A percentile compares a stretch with the other conserved stretches of the same genome.
These are phyloP conservation scores for Hipposideros larvatus DNA, from an alignment of 2,797 vertebrate species.

Conservation along the genomic window DNA sequence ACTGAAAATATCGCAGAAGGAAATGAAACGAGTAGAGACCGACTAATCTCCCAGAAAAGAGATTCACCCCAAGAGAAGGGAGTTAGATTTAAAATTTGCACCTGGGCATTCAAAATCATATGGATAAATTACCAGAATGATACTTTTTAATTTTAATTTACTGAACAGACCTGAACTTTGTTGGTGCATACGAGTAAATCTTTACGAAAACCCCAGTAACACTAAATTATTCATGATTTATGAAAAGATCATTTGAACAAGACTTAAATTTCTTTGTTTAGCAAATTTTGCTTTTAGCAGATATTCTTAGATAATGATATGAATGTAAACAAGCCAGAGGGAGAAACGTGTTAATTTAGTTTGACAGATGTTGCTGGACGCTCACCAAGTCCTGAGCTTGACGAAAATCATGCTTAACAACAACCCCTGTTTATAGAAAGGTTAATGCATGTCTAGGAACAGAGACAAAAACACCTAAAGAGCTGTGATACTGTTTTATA, in stretches of 20 bases:
- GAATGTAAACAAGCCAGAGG: not conserved
- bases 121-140: not conserved
- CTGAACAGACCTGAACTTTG: not conserved
- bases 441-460: not conserved
- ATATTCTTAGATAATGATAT: not conserved
- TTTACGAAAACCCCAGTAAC: not conserved
- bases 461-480: not conserved
- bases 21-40: not conserved
- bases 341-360: not conserved
- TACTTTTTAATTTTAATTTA: not conserved
- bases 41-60: not conserved
- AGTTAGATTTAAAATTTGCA: not conserved
- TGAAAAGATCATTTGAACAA: not conserved
- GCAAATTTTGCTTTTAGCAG: not conserved
- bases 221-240: slow-evolving; percentile 2
- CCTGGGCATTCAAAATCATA: not conserved
- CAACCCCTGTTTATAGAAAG: not conserved
- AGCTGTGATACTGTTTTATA: not conserved
- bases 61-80: not conserved
- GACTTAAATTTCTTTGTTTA: not conserved
- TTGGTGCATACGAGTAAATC: not conserved
- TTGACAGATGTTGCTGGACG: not conserved
- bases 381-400: not conserved
- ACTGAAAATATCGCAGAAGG: not conserved
- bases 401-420: not conserved